Conservation (phyloP, 2,888 invertebrate species). For the Sericinus montela region DNA sequence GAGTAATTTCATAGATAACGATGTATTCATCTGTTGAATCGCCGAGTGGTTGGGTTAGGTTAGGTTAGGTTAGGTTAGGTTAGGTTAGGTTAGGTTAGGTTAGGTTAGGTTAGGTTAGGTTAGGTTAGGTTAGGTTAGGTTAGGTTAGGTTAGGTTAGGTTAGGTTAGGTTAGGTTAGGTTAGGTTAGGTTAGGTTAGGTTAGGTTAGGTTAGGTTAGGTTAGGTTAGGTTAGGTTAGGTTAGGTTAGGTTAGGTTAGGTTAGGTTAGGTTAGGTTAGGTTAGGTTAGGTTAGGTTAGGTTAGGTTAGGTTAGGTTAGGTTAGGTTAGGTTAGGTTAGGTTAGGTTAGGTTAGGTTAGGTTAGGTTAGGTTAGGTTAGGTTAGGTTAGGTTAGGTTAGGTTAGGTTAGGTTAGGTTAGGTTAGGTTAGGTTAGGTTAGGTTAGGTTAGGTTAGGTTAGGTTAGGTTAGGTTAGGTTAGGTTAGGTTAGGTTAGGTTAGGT, state of each 20-base stretch:
- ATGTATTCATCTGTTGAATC: too few species aligned
- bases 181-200: constrained; percentile 17
- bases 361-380: constrained; percentile 12
- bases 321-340: constrained; percentile 28
- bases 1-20: too few species aligned
- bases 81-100: constrained; percentile 27
- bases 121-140: constrained; percentile 26
- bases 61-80: constrained; percentile 19
- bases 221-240: constrained; percentile 19
- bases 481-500: constrained; percentile 18
- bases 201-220: constrained; percentile 18
- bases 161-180: constrained; percentile 22
- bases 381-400: constrained; percentile 24
- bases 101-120: constrained; percentile 18
- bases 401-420: constrained; percentile 22
- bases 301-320: constrained; percentile 28
- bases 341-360: constrained; percentile 19
- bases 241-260: constrained; percentile 32
- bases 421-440: constrained; percentile 13
- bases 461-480: constrained; percentile 16
- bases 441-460: constrained; percentile 12
- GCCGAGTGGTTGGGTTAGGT: too few species aligned
- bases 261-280: constrained; percentile 33
- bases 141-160: constrained; percentile 24
- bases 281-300: constrained; percentile 30